Evolutionary conservation across 2,113 vertebrate genomes (phyloP).

Genomic region (Ptilorrhoa leucosticta): DNA sequence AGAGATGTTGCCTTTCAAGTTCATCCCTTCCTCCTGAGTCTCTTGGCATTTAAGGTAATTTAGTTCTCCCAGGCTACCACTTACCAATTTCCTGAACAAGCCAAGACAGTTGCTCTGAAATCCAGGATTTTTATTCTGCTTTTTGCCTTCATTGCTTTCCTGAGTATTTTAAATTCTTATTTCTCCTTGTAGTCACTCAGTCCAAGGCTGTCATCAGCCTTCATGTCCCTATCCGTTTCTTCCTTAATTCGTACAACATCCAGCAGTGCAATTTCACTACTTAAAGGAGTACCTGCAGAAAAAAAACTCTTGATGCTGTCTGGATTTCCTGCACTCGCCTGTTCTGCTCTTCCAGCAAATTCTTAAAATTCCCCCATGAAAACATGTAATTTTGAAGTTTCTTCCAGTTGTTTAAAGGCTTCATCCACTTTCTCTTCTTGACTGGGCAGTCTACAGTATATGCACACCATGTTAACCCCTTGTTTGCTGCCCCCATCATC

Average conservation of each 20-base stretch:
- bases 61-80: neutral
- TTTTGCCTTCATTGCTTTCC: neutral
- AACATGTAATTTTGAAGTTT: neutral
- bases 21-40: neutral
- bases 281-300: neutral
- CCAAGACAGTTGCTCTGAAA: neutral
- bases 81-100: neutral
- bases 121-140: neutral
- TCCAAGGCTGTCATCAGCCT: neutral
- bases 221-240: neutral
- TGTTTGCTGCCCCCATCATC: neutral
- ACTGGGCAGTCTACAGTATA: neutral
- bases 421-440: neutral
- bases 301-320: neutral
- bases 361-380: neutral
- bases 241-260: neutral
- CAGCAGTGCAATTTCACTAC: neutral
- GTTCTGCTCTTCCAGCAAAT: neutral
- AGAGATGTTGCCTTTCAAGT: neutral
- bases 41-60: neutral
- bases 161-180: neutral
- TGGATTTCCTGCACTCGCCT: neutral
- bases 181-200: neutral
- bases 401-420: neutral
- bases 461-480: neutral